These are phyloP conservation scores for Falco rusticolus DNA, from an alignment of 2,797 vertebrate genomes.

Conservation along the genomic window DNA sequence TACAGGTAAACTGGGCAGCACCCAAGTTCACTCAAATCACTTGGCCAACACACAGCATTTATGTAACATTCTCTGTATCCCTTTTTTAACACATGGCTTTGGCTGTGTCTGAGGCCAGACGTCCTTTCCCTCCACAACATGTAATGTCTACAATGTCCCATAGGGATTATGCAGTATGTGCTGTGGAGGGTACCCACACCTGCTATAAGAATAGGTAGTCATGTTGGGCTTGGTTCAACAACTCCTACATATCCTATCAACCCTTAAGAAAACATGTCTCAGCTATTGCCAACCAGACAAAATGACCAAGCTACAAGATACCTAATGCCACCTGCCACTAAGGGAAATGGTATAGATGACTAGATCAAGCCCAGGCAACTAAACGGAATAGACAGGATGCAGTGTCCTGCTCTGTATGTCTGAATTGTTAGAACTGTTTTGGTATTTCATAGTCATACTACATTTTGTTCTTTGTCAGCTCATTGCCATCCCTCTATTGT, in stretches of 20 bases:
- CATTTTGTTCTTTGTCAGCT: neutral
- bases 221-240: fast-evolving
- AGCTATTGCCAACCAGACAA: neutral
- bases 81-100: neutral
- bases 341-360: neutral
- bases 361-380: neutral
- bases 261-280: neutral
- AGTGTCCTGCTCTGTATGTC: neutral
- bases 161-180: neutral
- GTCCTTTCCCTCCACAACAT: neutral
- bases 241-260: neutral
- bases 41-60: neutral
- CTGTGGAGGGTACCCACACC: no score
- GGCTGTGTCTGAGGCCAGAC: neutral
- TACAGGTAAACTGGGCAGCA: neutral
- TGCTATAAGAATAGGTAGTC: neutral
- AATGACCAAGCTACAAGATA: neutral
- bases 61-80: neutral
- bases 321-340: neutral
- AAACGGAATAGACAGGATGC: neutral
- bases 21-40: neutral
- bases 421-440: neutral
- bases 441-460: neutral
- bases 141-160: fast-evolving
- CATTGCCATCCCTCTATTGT: neutral